These are phyloP conservation scores for Loriculus beryllinus DNA, from an alignment of 2,797 vertebrate genomes.

Conservation along the genomic window DNA sequence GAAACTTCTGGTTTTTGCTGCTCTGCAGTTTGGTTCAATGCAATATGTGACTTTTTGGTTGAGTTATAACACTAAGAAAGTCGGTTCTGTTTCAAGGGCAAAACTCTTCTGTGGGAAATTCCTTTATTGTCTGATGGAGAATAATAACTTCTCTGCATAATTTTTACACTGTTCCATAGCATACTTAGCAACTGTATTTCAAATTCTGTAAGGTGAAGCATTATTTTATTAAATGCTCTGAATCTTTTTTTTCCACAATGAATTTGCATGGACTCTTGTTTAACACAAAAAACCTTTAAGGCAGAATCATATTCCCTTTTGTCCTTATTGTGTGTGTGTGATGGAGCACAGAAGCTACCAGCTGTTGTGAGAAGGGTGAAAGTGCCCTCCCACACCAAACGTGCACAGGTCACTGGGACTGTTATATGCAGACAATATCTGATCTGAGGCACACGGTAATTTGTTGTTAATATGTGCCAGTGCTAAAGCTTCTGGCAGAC, in stretches of 20 bases:
- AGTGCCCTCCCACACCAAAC: background rate
- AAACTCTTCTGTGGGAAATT: background rate
- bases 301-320: background rate
- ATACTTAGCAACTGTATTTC: background rate
- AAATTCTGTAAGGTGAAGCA: background rate
- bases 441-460: background rate
- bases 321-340: background rate
- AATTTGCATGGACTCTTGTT: background rate
- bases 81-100: background rate
- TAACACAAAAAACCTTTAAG: background rate
- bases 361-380: background rate
- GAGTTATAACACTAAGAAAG: background rate
- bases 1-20: background rate
- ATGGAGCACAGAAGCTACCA: background rate
- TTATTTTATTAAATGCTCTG: background rate
- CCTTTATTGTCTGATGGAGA: background rate
- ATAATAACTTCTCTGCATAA: background rate
- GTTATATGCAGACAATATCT: background rate
- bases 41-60: background rate
- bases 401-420: background rate
- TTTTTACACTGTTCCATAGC: background rate
- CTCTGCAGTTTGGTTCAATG: background rate
- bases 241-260: background rate
- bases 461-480: background rate
- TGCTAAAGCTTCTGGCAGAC: background rate